phyloP scores from a whole-genome alignment of 2,888 invertebrate species.

The Phragmatobia fuliginosa region DNA sequence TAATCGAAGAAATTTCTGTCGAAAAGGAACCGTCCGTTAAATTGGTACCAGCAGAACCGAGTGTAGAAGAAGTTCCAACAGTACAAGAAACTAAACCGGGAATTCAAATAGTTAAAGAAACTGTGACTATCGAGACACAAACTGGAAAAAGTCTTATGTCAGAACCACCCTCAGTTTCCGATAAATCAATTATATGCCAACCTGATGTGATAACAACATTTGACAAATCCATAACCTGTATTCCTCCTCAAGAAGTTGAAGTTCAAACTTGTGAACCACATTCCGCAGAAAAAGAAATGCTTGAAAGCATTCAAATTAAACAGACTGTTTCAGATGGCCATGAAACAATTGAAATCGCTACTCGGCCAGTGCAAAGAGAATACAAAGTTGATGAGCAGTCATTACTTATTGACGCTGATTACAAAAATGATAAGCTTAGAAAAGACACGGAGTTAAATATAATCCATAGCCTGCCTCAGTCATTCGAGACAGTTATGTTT shows the following conservation, averaged over 20 bases:
- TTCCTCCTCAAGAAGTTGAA: constrained; percentile 86
- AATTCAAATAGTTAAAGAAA: constrained; percentile 53
- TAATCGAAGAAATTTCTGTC: constrained; percentile 37
- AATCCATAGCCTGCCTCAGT: constrained; percentile 90
- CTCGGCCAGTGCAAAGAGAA: constrained; percentile 85
- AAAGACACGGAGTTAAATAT: constrained; percentile 90
- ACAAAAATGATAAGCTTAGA: constrained; percentile 84
- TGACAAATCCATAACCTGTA: constrained; percentile 84
- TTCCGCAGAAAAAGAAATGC: constrained; percentile 79
- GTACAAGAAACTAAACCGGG: constrained; percentile 59
- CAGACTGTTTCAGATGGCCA: constrained; percentile 88
- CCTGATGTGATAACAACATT: constrained; percentile 73
- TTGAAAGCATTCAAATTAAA: constrained; percentile 89
- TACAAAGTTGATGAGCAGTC: constrained; percentile 86
- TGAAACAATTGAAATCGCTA: constrained; percentile 91
- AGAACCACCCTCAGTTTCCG: constrained; percentile 72
- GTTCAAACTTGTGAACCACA: constrained; percentile 87
- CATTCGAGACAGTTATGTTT: constrained; percentile 93
- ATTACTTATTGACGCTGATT: constrained; percentile 91
- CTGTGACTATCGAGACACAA: constrained; percentile 87
- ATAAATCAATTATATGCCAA: constrained; percentile 78
- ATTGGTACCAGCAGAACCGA: constrained; percentile 48
- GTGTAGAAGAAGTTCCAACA: constrained; percentile 49
- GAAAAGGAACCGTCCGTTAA: constrained; percentile 45
- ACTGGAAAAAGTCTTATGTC: constrained; percentile 88